Conservation (phyloP, 2,888 invertebrate species). For the Lasioglossum zephyrum region DNA sequence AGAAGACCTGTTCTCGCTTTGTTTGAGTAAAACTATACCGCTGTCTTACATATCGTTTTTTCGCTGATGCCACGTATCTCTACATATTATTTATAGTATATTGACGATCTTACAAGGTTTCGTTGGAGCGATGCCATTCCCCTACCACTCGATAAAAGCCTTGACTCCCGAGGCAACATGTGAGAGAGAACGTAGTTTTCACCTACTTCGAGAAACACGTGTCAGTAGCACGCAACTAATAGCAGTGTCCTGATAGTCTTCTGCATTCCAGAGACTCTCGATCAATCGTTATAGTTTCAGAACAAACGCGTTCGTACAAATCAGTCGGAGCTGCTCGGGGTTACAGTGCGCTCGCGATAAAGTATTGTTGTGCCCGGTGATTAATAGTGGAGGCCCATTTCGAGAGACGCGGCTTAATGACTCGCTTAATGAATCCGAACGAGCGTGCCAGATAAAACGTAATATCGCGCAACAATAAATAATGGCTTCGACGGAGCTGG, state of each 20-base stretch:
- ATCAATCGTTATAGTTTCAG: background rate
- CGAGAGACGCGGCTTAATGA: background rate
- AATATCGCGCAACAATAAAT: background rate
- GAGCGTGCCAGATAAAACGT: background rate
- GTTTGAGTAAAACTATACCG: background rate
- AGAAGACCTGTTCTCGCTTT: background rate
- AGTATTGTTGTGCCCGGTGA: background rate
- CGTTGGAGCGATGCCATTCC: conserved; percentile 61
- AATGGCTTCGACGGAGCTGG: conserved; percentile 20
- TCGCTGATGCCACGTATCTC: background rate
- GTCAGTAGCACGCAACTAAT: conserved; percentile 30
- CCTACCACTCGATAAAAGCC: conserved; percentile 41
- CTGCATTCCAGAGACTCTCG: background rate
- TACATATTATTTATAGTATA: conserved; percentile 60
- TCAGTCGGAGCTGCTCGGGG: background rate
- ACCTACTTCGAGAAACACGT: conserved; percentile 30
- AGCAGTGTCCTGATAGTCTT: conserved; percentile 3
- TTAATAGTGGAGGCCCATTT: background rate
- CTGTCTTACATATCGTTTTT: background rate
- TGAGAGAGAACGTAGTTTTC: conserved; percentile 17
- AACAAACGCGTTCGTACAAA: background rate
- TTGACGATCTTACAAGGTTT: conserved; percentile 31
- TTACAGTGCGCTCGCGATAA: background rate
- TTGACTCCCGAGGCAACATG: conserved; percentile 43
- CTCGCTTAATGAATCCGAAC: background rate